phyloP scores from a whole-genome alignment of 2,113 vertebrate genomes.

The Hyla sarda region DNA sequence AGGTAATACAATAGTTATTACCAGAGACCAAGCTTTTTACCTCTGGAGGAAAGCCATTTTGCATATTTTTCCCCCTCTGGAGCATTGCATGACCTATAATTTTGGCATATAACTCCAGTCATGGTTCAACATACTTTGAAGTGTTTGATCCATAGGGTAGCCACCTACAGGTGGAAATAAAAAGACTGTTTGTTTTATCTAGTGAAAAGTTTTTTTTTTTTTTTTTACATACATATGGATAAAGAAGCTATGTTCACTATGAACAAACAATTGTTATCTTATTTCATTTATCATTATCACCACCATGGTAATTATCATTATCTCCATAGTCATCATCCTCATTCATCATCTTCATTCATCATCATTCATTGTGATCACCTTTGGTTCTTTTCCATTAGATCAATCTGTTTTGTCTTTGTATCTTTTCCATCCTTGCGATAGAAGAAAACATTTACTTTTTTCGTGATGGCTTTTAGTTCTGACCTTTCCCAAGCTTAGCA shows the following conservation, averaged over 20 bases:
- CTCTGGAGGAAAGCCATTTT: too few species aligned
- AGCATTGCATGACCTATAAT: too few species aligned
- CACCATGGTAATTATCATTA: background rate
- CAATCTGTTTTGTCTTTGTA: background rate
- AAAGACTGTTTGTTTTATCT: too few species aligned
- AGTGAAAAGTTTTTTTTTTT: background rate
- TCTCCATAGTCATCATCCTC: background rate
- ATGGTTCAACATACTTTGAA: too few species aligned
- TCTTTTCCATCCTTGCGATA: background rate
- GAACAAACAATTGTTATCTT: background rate
- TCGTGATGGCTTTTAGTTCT: background rate
- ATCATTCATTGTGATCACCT: background rate
- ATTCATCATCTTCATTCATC: background rate
- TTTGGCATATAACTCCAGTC: too few species aligned
- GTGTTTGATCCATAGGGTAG: background rate
- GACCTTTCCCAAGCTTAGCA: background rate
- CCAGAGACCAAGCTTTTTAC: too few species aligned
- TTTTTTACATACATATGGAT: background rate
- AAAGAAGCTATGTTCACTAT: background rate
- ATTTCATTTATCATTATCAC: background rate
- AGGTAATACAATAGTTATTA: too few species aligned
- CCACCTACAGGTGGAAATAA: background rate
- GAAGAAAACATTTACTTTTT: background rate
- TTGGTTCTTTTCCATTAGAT: background rate
- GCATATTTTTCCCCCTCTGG: too few species aligned